phyloP scores from a whole-genome alignment of 2,113 vertebrate species.

The Ancistrus triradiatus region DNA sequence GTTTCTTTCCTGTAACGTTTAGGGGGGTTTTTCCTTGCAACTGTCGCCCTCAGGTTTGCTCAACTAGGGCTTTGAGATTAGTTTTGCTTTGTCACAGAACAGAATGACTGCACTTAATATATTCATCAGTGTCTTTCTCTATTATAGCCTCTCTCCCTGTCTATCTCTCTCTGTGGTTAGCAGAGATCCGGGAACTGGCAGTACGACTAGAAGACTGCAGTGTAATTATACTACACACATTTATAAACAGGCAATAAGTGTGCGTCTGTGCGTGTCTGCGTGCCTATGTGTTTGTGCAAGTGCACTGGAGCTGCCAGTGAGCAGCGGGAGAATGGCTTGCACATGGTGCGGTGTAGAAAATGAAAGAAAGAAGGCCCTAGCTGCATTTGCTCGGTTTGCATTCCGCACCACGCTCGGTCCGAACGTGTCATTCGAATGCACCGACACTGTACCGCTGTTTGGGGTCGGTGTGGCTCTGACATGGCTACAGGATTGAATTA shows the following conservation, averaged over 20 bases:
- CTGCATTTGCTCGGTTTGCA: constrained; percentile 5
- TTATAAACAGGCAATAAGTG: constrained; percentile 30
- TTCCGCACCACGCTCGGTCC: constrained; percentile 16
- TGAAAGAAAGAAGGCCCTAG: background rate
- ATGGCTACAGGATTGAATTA: constrained; percentile 55
- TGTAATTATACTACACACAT: constrained; percentile 42
- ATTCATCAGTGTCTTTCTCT: constrained; percentile 20
- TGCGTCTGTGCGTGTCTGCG: constrained; percentile 9
- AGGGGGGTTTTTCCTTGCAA: too few species aligned
- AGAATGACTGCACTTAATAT: background rate
- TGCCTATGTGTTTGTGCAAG: constrained; percentile 6
- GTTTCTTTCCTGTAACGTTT: too few species aligned
- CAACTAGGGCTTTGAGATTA: too few species aligned
- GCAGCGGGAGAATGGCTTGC: constrained; percentile 27
- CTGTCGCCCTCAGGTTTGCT: too few species aligned
- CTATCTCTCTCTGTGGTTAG: constrained; percentile 5
- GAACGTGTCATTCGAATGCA: constrained; percentile 40
- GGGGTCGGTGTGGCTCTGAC: constrained; percentile 54
- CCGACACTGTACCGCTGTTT: constrained; percentile 30
- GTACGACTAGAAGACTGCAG: constrained; percentile 16
- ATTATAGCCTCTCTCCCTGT: constrained; percentile 5
- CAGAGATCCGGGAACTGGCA: constrained; percentile 13
- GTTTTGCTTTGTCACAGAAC: background rate
- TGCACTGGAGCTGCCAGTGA: constrained; percentile 13
- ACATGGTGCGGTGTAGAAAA: constrained; percentile 33